A percentile compares a stretch with the other conserved stretches of the same genome.
Conservation (phyloP, 2,797 vertebrate genomes). For the Microctenopoma lineatum region DNA sequence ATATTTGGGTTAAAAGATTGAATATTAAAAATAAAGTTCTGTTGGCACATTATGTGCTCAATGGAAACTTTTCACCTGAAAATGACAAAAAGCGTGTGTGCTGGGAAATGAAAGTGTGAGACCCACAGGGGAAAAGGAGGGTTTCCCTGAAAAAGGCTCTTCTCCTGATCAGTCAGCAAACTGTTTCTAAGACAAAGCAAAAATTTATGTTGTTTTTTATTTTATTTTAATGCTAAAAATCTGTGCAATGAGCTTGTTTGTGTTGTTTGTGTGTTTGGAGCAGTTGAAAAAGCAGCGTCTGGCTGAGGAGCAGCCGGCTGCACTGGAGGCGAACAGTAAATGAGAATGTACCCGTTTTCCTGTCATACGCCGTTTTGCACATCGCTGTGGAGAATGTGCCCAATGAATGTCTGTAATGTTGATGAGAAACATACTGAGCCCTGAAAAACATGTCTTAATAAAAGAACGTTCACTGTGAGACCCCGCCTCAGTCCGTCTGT, state of each 20-base stretch:
- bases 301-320: constrained; percentile 3
- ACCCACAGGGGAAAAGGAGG: too few relatives aligned
- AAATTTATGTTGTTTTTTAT: background rate
- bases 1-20: too few relatives aligned
- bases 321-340: constrained; percentile 9
- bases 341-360: constrained; percentile 60
- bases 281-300: background rate
- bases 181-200: background rate
- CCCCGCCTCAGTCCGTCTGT: background rate
- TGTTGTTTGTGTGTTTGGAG: constrained; percentile 46
- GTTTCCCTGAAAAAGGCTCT: too few relatives aligned
- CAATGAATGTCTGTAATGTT: constrained; percentile 69
- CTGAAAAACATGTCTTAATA: constrained; percentile 67
- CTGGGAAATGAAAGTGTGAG: background rate
- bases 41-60: too few relatives aligned
- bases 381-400: constrained; percentile 71
- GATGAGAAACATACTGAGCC: constrained; percentile 33
- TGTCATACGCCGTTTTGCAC: constrained; percentile 67
- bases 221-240: constrained; percentile 32
- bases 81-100: background rate
- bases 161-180: too few relatives aligned
- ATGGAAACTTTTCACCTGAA: background rate
- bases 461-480: constrained; percentile 74
- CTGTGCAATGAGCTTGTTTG: constrained; percentile 38
- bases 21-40: too few relatives aligned